These are phyloP conservation scores for Eptesicus fuscus DNA, from an alignment of 2,113 vertebrate species.

Conservation along the genomic window DNA sequence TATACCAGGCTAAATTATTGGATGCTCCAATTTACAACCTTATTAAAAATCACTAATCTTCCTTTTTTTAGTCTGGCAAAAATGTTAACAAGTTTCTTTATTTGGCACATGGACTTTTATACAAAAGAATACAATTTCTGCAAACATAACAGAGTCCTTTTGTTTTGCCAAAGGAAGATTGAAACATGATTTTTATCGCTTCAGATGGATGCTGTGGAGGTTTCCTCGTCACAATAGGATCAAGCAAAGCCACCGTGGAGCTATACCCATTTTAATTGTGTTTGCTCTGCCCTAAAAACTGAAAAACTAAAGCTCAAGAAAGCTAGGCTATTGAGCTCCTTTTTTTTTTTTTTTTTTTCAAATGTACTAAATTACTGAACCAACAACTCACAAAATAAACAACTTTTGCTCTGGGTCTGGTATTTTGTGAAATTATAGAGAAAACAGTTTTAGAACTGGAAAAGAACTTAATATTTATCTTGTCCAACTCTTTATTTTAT, in stretches of 20 bases:
- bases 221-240: not conserved
- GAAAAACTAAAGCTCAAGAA: not conserved
- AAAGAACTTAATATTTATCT: constrained; percentile 17
- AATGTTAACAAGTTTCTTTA: constrained; percentile 7
- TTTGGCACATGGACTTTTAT: constrained; percentile 7
- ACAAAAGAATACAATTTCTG: not conserved
- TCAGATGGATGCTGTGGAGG: not conserved
- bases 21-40: not conserved
- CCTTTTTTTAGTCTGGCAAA: not conserved
- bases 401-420: not conserved
- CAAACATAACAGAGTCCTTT: not conserved
- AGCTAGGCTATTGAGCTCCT: constrained; percentile 2
- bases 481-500: not conserved
- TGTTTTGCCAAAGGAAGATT: constrained; percentile 20
- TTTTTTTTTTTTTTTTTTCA: not conserved
- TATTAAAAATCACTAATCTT: constrained; percentile 15
- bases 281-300: constrained; percentile 3
- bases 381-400: constrained; percentile 45
- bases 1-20: not conserved
- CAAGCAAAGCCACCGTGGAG: not conserved
- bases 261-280: not conserved
- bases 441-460: constrained; percentile 8
- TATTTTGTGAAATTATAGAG: constrained; percentile 45
- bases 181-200: constrained; percentile 47
- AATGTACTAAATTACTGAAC: constrained; percentile 42